Conservation (phyloP, 2,113 vertebrate genomes). For the Petaurus breviceps region DNA sequence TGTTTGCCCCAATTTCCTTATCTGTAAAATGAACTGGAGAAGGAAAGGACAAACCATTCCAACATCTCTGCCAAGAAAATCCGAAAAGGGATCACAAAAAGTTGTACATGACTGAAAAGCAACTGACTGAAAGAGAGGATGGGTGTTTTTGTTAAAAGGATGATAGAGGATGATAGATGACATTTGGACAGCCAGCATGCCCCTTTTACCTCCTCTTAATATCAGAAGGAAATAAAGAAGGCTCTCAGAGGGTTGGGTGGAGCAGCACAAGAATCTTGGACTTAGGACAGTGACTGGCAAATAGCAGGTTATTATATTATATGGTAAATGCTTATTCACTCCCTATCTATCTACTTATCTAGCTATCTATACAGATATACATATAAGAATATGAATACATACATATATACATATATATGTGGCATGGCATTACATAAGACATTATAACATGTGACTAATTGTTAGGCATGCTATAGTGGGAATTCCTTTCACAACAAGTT, state of each 20-base stretch:
- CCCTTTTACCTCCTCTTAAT: background rate
- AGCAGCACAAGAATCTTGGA: background rate
- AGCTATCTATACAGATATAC: background rate
- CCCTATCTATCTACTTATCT: background rate
- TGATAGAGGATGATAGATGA: background rate
- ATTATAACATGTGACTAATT: background rate
- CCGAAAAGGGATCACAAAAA: too few relatives aligned
- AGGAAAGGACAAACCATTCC: too few relatives aligned
- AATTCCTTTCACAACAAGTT: background rate
- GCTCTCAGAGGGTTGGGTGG: background rate
- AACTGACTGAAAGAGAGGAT: background rate
- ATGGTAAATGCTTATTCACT: background rate
- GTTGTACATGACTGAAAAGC: too few relatives aligned
- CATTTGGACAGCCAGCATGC: background rate
- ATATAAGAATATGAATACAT: background rate
- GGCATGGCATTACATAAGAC: background rate
- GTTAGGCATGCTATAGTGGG: background rate
- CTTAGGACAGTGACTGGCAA: background rate
- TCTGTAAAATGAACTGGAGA: too few relatives aligned
- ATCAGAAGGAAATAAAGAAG: background rate
- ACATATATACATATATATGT: background rate
- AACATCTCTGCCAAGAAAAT: too few relatives aligned
- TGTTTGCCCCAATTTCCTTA: too few relatives aligned
- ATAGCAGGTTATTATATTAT: background rate
- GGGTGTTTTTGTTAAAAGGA: background rate